A percentile compares a stretch with the other conserved stretches of the same genome.
Evolutionary conservation across 2,888 invertebrate species (phyloP).

Genomic region (Ochropacha duplaris): DNA sequence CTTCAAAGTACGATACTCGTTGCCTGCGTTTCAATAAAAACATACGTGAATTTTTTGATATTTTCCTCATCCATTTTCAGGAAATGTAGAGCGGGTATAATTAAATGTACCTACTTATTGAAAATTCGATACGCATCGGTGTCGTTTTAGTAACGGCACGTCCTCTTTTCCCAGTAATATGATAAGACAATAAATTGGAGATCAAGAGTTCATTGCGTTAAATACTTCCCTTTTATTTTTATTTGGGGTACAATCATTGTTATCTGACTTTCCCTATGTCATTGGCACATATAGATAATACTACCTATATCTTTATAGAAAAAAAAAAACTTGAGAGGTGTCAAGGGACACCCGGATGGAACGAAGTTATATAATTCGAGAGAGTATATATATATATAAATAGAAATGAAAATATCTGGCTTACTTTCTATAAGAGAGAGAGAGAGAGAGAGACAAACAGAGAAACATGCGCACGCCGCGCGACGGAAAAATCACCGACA

Average conservation of each 20-base stretch:
- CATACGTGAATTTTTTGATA: neutral
- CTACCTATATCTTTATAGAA: too few species aligned
- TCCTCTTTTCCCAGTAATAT: neutral
- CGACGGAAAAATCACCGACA: too few species aligned
- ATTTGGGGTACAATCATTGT: neutral
- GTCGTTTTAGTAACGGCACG: neutral
- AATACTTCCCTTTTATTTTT: neutral
- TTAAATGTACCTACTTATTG: neutral
- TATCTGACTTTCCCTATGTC: neutral
- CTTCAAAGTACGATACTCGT: neutral
- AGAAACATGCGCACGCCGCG: too few species aligned
- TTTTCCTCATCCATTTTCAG: neutral
- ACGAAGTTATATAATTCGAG: too few species aligned
- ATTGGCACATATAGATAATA: neutral
- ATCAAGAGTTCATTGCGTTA: neutral
- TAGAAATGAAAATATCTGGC: too few species aligned
- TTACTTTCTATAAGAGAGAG: too few species aligned
- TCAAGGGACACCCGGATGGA: too few species aligned
- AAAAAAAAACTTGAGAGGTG: too few species aligned
- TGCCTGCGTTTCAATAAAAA: neutral
- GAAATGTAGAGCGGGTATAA: neutral
- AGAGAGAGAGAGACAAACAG: too few species aligned
- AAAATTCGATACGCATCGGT: neutral
- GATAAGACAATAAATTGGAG: neutral
- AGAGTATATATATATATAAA: too few species aligned